Base-by-base conservation (phyloP, 2,888 invertebrate species). In the Myopa testacea region DNA sequence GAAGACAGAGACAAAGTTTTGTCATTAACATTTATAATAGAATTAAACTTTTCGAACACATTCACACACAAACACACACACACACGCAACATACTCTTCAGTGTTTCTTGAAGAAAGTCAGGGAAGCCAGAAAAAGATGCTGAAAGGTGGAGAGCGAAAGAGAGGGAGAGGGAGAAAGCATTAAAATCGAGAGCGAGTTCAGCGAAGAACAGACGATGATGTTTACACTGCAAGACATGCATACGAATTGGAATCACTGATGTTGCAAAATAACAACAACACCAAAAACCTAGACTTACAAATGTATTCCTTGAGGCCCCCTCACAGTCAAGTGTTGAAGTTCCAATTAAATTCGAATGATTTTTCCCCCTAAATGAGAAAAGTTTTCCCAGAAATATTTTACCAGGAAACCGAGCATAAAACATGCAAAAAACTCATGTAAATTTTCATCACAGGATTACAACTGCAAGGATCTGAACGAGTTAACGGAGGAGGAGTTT, bases 301-400 rank as follows among this genome's bases (percentile, higher is more conserved):
- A 55, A 55, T 55, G 10, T 60, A 14, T 70, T 55, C 45, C 40
- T 40, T 26, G 6, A 40, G 52, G 34, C 38, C 62, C 12, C 37
- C 19, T 34, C 72, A 69, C 60, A 60, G 75, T 67, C 34, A 68
- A 63, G 45, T 52, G 52, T 68, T 65, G 67, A 82, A 82, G 84
- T 81, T 83, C 85, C 84, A 84, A 84, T 84, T 84, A 84, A 84
- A 85, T 85, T 85, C 82, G 83, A 55, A 55, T n/a, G 55, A 55
- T n/a, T 55, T 85, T 84, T 84, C 84, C 84, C 78, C 83, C 85
- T 84, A 85, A 85, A 85, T 85, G 85, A 84, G 85, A 85, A 85
- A 85, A 85, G 82, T 85, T 85, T 85, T 82, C 81, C 37, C 50
- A n/a, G 55, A 55, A n/a, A n/a, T 70, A 82, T 83, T 81, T 83